Base-by-base conservation (phyloP, 2,113 vertebrate species). In the Cryptotis parvus region DNA sequence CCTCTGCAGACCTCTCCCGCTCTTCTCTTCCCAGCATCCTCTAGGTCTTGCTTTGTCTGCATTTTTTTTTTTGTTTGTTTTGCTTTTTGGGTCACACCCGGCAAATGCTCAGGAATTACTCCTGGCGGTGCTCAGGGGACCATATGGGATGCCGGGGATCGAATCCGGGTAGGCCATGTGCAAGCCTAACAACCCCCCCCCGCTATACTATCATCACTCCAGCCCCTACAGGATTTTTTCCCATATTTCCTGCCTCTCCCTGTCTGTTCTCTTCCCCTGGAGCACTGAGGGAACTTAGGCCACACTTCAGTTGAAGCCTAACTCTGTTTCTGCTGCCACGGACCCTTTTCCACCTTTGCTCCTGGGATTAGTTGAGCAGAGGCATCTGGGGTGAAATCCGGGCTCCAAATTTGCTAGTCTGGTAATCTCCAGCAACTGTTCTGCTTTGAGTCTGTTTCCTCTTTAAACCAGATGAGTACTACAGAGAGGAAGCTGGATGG, bases 21-120 rank as follows among this genome's bases (percentile, higher is more conserved):
- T 94, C 29, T 94, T 22, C 75, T 80, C 69, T 91, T 89, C 88
- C 95, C 85, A 58, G 94, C 83, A 96, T 93, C 86, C 79, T 94
- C 85, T 86, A 37, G 79, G 78, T 45, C 70, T 93, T 24, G 65
- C 69, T 94, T 90, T 96, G 84, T 95, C 80, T 86, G 39, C 45
- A 77, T 63, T 86, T 73, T 74, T 85, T 87, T 92, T 84, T 77
- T 91, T n/a, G n/a, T n/a, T n/a, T n/a, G n/a, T n/a, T n/a, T n/a
- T n/a, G n/a, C n/a, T n/a, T n/a, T n/a, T n/a, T n/a, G n/a, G n/a
- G n/a, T n/a, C n/a, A n/a, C n/a, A n/a, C n/a, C n/a, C n/a, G n/a
- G n/a, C n/a, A n/a, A n/a, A n/a, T n/a, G n/a, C n/a, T n/a, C n/a
- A n/a, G n/a, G n/a, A n/a, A n/a, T n/a, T n/a, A n/a, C n/a, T n/a